A percentile compares a stretch with the other conserved stretches of the same genome.
Evolutionary conservation across 2,797 vertebrate species (phyloP).

Genomic region (Chrosomus eos): DNA sequence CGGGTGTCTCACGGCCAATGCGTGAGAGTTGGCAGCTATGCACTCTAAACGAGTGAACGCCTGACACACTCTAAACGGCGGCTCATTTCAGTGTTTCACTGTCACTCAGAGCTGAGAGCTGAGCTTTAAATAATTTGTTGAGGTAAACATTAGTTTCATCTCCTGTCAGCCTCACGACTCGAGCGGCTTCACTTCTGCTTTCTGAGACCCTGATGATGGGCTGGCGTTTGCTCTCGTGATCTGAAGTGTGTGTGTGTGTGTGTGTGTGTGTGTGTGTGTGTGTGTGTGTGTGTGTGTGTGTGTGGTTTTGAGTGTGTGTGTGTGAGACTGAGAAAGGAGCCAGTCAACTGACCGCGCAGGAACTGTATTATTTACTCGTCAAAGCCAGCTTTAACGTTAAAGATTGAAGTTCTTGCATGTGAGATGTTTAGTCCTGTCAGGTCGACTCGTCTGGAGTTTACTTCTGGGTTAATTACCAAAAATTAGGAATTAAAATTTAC

Average conservation of each 20-base stretch:
- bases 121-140: conserved; percentile 59
- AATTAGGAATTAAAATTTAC: neutral
- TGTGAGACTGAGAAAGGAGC: neutral
- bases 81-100: conserved; percentile 24
- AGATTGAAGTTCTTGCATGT: neutral
- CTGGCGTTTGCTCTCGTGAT: neutral
- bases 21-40: too few species aligned
- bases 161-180: conserved; percentile 41
- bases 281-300: conserved; percentile 4
- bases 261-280: conserved; percentile 9
- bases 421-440: neutral
- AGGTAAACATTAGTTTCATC: conserved; percentile 60
- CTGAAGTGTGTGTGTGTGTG: conserved; percentile 1
- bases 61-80: conserved; percentile 32
- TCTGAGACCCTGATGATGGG: neutral
- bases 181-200: conserved; percentile 9
- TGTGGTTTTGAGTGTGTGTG: conserved; percentile 7
- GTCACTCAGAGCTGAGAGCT: conserved; percentile 22
- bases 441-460: neutral
- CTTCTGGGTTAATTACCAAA: too few species aligned
- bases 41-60: too few species aligned
- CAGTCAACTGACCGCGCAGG: neutral
- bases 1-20: too few species aligned
- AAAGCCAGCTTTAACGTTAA: neutral
- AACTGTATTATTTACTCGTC: neutral